phyloP scores from a whole-genome alignment of 1,140 invertebrate species.

The Cylas formicarius region DNA sequence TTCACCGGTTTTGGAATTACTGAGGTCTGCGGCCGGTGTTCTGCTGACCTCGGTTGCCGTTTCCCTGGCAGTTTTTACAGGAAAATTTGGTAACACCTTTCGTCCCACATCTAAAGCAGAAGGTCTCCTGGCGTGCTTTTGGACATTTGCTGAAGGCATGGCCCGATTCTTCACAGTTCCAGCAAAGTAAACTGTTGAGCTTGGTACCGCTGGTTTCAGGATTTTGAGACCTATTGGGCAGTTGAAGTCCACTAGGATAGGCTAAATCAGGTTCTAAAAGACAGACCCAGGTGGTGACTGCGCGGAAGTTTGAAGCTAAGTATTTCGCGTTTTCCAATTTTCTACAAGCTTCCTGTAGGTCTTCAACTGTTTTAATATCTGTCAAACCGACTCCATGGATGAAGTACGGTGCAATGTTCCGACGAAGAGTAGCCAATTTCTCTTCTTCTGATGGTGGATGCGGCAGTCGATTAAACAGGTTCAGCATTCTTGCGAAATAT shows the following conservation, averaged over 20 bases:
- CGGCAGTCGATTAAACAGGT: too few species aligned
- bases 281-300: not conserved
- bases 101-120: conserved; percentile 3
- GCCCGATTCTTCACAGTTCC: conserved; percentile 2
- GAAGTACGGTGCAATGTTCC: too few species aligned
- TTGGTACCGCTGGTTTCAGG: not conserved
- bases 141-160: not conserved
- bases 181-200: not conserved
- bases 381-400: conserved; percentile 5
- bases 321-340: conserved; percentile 6
- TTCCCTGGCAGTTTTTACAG: too few species aligned
- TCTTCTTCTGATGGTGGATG: too few species aligned
- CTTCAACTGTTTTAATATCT: conserved; percentile 5
- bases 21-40: not conserved
- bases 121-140: not conserved
- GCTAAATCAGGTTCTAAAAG: conserved; percentile 11
- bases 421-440: too few species aligned
- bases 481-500: too few species aligned
- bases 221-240: too few species aligned
- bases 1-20: not conserved
- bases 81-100: too few species aligned
- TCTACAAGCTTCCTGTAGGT: conserved; percentile 3
- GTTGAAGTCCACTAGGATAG: conserved; percentile 1
- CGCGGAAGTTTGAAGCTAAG: not conserved
- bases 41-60: not conserved